Evolutionary conservation across 2,888 invertebrate species (phyloP).

Genomic region (Protonemura montana): DNA sequence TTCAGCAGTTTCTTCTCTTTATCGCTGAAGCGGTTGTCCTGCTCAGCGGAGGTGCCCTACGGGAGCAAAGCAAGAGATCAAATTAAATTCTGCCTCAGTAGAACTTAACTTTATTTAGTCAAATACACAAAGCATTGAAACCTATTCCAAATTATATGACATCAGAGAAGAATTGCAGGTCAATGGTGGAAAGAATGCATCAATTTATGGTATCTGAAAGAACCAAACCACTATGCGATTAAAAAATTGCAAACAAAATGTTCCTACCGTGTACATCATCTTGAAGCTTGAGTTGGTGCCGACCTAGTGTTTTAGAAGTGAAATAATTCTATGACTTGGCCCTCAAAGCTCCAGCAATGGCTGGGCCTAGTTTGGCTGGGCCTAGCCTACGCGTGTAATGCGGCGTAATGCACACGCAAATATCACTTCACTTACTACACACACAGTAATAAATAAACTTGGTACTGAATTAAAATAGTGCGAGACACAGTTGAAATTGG

Average conservation of each 20-base stretch:
- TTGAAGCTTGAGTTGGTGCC: constrained; percentile 50
- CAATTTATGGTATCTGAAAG: too few species aligned
- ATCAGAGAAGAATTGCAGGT: too few species aligned
- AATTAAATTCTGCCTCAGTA: neutral
- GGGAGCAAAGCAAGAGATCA: constrained; percentile 50
- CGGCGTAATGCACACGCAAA: neutral
- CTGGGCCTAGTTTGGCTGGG: neutral
- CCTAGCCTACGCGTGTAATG: neutral
- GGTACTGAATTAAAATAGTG: neutral
- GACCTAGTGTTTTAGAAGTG: neutral
- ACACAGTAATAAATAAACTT: neutral
- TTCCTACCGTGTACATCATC: constrained; percentile 64
- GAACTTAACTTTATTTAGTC: neutral
- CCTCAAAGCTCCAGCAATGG: neutral
- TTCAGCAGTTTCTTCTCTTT: constrained; percentile 99
- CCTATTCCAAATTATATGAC: too few species aligned
- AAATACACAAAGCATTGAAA: neutral
- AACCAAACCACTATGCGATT: too few species aligned
- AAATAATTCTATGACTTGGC: neutral
- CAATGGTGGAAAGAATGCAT: neutral
- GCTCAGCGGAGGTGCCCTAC: constrained; percentile 97
- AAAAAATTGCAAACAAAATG: neutral
- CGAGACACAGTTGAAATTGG: neutral
- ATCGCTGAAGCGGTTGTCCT: constrained; percentile 98
- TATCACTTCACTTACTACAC: neutral